Conservation (phyloP, 2,888 invertebrate species). For the Pandemis heparana region DNA sequence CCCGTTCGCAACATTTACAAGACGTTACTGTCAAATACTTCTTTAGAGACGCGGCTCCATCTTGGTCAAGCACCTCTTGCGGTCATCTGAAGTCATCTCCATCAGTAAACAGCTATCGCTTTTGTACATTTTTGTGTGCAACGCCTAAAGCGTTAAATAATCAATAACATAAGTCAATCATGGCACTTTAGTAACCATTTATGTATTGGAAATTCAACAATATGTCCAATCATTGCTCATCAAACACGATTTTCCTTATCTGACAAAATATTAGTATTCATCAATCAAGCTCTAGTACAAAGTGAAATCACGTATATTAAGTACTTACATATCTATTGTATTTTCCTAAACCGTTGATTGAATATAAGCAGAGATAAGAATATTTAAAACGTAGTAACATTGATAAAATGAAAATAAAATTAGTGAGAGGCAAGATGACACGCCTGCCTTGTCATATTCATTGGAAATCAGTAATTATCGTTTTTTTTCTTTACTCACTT, state of each 20-base stretch:
- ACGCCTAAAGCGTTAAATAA: conserved; percentile 13
- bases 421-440: too few relatives aligned
- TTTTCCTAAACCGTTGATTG: too few relatives aligned
- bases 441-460: too few relatives aligned
- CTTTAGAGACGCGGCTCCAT: conserved; percentile 35
- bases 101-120: conserved; percentile 44
- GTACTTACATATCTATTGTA: too few relatives aligned
- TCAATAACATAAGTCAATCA: conserved; percentile 2
- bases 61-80: conserved; percentile 59
- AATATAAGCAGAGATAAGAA: too few relatives aligned
- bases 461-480: too few relatives aligned
- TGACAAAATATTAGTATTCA: background rate
- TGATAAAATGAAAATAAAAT: too few relatives aligned
- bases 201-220: conserved; percentile 3
- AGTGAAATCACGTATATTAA: background rate
- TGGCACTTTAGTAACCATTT: background rate
- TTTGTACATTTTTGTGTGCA: conserved; percentile 31
- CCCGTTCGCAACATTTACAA: background rate
- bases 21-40: conserved; percentile 11
- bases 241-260: background rate
- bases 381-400: too few relatives aligned
- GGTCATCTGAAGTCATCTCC: conserved; percentile 49
- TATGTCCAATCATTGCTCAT: conserved; percentile 9
- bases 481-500: too few relatives aligned
- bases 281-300: background rate